A percentile compares a stretch with the other conserved stretches of the same genome.
Conservation (phyloP, 1,140 invertebrate genomes). For the Cydia amplana region DNA sequence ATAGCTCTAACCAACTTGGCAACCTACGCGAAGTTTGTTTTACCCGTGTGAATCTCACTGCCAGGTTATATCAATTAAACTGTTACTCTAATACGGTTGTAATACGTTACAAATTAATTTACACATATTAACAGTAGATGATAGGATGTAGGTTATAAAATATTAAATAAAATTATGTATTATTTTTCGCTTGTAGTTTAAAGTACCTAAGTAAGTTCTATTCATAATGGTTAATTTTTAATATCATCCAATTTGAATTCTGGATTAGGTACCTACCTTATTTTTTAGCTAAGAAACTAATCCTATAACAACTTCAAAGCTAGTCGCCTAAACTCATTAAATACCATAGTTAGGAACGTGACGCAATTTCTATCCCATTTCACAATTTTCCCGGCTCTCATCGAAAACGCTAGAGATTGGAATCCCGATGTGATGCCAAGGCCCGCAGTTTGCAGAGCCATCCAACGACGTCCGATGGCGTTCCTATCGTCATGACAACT, state of each 20-base stretch:
- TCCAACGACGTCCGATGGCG: slow-evolving; percentile 50
- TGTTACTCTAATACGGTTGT: too few species aligned
- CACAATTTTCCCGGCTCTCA: slow-evolving; percentile 32
- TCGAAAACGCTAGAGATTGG: slow-evolving; percentile 60
- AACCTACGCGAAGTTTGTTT: too few species aligned
- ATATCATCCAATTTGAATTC: not conserved
- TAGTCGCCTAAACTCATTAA: slow-evolving; percentile 23
- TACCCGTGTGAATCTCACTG: too few species aligned
- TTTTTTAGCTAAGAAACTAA: not conserved
- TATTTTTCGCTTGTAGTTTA: too few species aligned
- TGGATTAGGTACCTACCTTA: not conserved
- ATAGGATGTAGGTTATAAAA: too few species aligned
- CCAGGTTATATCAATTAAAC: too few species aligned
- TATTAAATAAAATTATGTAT: too few species aligned
- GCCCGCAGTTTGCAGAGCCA: slow-evolving; percentile 59
- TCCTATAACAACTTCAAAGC: slow-evolving; percentile 9
- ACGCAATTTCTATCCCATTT: slow-evolving; percentile 28
- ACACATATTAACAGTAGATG: too few species aligned
- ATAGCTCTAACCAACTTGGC: too few species aligned
- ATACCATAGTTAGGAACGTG: slow-evolving; percentile 19
- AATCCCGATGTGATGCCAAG: slow-evolving; percentile 53
- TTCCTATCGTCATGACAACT: slow-evolving; percentile 41
- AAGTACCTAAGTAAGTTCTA: too few species aligned
- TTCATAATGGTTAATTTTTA: too few species aligned
- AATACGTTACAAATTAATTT: too few species aligned